Evolutionary conservation across 2,113 vertebrate genomes (phyloP).

Genomic region (Accipiter virgatus): DNA sequence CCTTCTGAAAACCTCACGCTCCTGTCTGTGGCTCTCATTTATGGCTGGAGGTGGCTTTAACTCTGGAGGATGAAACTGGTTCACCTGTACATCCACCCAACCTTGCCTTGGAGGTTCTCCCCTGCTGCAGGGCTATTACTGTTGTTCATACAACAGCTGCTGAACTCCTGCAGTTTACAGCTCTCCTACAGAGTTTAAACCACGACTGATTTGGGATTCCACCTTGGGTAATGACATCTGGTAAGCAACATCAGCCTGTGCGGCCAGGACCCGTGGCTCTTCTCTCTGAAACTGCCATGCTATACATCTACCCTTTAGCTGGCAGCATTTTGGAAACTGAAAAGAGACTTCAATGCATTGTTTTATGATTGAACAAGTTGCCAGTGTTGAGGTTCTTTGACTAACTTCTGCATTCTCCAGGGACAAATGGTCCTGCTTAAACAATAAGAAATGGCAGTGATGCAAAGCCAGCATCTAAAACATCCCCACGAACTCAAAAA

Average conservation of each 20-base stretch:
- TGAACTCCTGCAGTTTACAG: neutral
- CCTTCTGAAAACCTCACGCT: neutral
- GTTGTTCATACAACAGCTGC: neutral
- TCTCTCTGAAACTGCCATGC: neutral
- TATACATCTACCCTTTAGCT: neutral
- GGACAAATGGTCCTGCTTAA: neutral
- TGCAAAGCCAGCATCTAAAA: neutral
- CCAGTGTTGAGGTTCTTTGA: neutral
- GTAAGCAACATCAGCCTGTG: neutral
- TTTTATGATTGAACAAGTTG: neutral
- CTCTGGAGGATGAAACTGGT: neutral
- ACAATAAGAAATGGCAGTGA: neutral
- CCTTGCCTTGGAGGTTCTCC: neutral
- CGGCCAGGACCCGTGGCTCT: neutral
- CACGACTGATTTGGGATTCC: neutral
- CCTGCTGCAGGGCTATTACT: rapidly evolving
- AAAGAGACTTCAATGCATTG: neutral
- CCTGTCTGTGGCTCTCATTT: neutral
- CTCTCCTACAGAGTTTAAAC: neutral
- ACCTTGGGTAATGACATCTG: neutral
- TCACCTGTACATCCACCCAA: neutral
- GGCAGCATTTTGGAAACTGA: neutral
- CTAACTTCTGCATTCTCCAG: slow-evolving; percentile 2
- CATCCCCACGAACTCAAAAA: neutral
- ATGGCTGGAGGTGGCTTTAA: neutral